Evolutionary conservation across 2,113 vertebrate genomes (phyloP), one percentile per base, ranked within the genome.

Genomic region (Sander lucioperca): DNA sequence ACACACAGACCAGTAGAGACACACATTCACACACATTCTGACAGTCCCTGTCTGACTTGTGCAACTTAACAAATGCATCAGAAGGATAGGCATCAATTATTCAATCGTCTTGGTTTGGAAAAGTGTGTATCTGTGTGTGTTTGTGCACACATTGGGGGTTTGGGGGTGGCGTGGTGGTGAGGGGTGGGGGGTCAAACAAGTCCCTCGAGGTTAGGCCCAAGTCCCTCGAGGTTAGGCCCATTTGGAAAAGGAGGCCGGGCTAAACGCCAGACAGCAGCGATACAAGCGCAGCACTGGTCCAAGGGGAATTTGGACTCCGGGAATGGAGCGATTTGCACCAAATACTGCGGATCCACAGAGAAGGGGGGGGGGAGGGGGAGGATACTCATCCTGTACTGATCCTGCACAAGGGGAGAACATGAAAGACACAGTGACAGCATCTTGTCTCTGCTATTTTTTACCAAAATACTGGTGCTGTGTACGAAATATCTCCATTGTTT

Each of bases 11-110:
- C 6, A n/a, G 67, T 10, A n/a, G 27, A 70, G 25, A 39, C 61
- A 86, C 82, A 88, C 90, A 94, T 82, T 80, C 69, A 87, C 77
- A 70, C 77, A 57, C 72, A 58, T 74, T 51, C 81, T 95, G 94
- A 96, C 93, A 94, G 89, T 89, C 85, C 85, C 84, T 87, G 85
- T 96, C 93, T 92, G 91, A 91, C 95, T 94, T 90, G 84, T 91
- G 94, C 50, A 87, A 94, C 93, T 95, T 96, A 96, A 96, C 91
- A 67, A 96, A 96, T 92, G 94, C 95, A 93, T 95, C 96, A 94
- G 95, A 96, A 96, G 94, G 95, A 95, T 94, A 61, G 80, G 30
- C 93, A 98, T 98, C 95, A 98, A 99, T 98, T 97, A 99, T 99
- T 99, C 95, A 99, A 93, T 76, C 94, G 95, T 93, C 94, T 96